Evolutionary conservation across 30 jellyfish, hydroid and myxozoan species (phyloP), one percentile per base, ranked within the genome.

Genomic region (Turritopsis dohrnii): DNA sequence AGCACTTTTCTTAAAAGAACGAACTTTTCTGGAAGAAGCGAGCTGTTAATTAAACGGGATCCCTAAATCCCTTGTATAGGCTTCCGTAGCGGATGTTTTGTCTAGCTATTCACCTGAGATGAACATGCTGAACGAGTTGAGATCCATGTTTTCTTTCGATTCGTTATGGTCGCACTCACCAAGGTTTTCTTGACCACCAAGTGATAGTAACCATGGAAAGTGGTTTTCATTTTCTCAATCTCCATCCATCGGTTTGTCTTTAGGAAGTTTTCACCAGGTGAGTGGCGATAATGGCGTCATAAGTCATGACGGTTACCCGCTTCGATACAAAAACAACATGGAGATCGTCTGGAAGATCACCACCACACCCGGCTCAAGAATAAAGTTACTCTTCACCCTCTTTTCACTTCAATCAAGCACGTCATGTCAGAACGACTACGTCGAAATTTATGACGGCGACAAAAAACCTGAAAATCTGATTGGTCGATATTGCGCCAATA

Each of bases 281-380:
- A 24, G 65, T 28, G 85, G 86, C 21, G 66, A 69, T 53, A 69
- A 28, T 20, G 95, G 97, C 21, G 75, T 74, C 8, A 75, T 92
- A n/a, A 84, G 82, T 8, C 85, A 88, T 52, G 87, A 91, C 8
- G 85, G 76, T n/a, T 92, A 92, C 77, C 98, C 98, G 16, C 31
- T 31, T 13, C 71, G 74, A 29, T 88, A 92, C 74, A 75, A 52
- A n/a, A 30, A 76, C 29, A 83, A 85, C 71, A 52, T 66, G 75
- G 89, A 92, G 72, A 84, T 96, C 52, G 65, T 31, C 17, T 92
- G 95, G 95, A 27, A 65, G 21, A 81, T 92, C 4, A 26, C 18
- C 28, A 87, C 86, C 18, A 84, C 66, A n/a, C 76, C 53, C 9
- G 82, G 81, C 26, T 76, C 84, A 65, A 79, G 53, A 8, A 79